A percentile compares a stretch with the other conserved stretches of the same genome.
phyloP scores from a whole-genome alignment of 2,797 vertebrate species.

The Esox masquinongy region DNA sequence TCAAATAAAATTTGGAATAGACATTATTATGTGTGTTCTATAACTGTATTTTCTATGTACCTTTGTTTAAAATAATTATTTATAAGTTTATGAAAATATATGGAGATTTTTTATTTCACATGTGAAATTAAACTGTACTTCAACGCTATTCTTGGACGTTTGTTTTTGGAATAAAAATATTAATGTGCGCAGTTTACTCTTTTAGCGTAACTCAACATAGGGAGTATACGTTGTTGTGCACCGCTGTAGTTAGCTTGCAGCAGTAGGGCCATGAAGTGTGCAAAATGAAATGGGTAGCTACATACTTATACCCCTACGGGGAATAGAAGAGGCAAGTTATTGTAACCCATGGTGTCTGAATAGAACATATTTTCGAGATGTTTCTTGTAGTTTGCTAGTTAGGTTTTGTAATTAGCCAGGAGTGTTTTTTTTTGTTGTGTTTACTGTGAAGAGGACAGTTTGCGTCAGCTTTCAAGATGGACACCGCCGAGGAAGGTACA shows the following conservation, averaged over 20 bases:
- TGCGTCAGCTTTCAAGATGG: slow-evolving; percentile 87
- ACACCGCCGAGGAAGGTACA: slow-evolving; percentile 87
- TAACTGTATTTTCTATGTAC: neutral
- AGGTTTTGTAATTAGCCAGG: slow-evolving; percentile 11
- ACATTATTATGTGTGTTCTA: neutral
- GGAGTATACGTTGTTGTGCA: neutral
- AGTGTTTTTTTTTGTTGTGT: neutral
- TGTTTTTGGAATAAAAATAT: neutral
- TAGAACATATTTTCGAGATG: slow-evolving; percentile 37
- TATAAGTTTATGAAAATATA: neutral
- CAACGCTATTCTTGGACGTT: neutral
- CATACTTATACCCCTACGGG: neutral
- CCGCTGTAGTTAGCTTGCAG: neutral
- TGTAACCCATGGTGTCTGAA: neutral
- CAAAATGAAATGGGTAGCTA: neutral
- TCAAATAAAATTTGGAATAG: neutral
- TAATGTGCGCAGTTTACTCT: neutral
- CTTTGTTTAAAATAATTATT: neutral
- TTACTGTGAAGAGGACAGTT: slow-evolving; percentile 1
- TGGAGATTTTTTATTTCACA: neutral
- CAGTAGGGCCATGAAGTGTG: neutral
- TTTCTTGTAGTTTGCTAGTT: slow-evolving; percentile 29
- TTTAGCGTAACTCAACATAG: neutral
- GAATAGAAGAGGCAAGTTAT: neutral
- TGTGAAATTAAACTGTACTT: neutral